Evolutionary conservation across 2,888 invertebrate species (phyloP).

Genomic region (Caenorhabditis zanzibari): DNA sequence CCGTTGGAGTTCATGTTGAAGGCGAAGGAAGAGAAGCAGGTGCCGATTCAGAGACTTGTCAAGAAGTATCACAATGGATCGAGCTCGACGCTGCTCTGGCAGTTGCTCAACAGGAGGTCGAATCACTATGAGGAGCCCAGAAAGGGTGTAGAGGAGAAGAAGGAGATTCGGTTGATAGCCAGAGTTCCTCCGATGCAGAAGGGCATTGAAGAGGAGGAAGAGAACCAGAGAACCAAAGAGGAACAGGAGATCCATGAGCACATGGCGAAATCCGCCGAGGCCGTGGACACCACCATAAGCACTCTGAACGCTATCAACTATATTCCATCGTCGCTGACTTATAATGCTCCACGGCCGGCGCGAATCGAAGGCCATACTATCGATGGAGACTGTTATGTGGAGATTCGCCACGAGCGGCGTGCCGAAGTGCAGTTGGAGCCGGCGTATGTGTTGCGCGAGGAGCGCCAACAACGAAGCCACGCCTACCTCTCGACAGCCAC

Average conservation of each 20-base stretch:
- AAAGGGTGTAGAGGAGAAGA: not conserved
- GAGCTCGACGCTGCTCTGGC: constrained; percentile 18
- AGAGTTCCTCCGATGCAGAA: constrained; percentile 48
- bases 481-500: constrained; percentile 67
- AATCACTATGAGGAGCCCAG: not conserved
- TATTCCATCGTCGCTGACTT: constrained; percentile 57
- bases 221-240: not conserved
- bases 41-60: constrained; percentile 52
- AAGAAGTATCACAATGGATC: constrained; percentile 67
- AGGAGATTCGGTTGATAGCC: constrained; percentile 62
- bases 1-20: constrained; percentile 27
- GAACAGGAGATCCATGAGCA: not conserved
- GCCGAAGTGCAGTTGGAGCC: constrained; percentile 73
- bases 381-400: constrained; percentile 65
- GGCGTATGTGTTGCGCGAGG: constrained; percentile 64
- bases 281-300: not conserved
- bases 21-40: constrained; percentile 36
- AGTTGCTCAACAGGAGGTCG: constrained; percentile 20
- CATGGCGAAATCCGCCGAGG: not conserved
- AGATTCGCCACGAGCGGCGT: constrained; percentile 68
- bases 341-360: constrained; percentile 45
- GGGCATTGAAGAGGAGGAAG: constrained; percentile 13
- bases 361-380: constrained; percentile 65
- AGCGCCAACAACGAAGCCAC: constrained; percentile 47
- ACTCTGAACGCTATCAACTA: constrained; percentile 44